Conservation (phyloP, 2,113 vertebrate species). For the Cynoglossus semilaevis region DNA sequence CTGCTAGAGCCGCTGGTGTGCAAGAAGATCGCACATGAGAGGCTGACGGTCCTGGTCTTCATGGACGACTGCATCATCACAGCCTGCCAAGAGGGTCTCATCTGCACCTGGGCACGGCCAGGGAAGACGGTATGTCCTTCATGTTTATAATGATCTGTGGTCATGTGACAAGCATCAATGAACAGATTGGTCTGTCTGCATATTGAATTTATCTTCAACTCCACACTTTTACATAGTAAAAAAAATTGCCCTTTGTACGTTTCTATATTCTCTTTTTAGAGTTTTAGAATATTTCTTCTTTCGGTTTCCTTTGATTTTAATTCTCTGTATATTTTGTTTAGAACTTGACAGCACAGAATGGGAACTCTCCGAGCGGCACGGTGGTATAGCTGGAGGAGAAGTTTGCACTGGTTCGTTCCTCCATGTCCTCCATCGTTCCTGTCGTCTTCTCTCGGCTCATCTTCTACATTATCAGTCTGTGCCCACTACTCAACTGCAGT, state of each 20-base stretch:
- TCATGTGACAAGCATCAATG: not conserved
- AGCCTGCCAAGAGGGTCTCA: constrained; percentile 89
- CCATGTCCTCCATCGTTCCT: not conserved
- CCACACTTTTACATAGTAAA: no score
- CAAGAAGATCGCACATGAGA: constrained; percentile 91
- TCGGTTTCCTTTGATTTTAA: constrained; percentile 7
- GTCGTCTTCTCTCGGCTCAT: not conserved
- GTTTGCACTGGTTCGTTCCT: constrained; percentile 44
- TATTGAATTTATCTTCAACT: no score
- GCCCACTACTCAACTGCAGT: constrained; percentile 20
- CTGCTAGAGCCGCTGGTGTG: constrained; percentile 91
- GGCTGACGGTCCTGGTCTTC: constrained; percentile 89
- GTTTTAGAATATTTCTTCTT: no score
- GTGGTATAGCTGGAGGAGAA: constrained; percentile 80
- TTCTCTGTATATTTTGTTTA: constrained; percentile 49
- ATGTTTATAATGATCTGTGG: not conserved
- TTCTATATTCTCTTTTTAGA: no score
- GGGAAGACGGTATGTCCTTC: constrained; percentile 80
- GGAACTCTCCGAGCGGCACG: constrained; percentile 87
- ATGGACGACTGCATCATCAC: constrained; percentile 94
- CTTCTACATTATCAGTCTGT: not conserved
- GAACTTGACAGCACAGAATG: constrained; percentile 84
- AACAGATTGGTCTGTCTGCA: no score
- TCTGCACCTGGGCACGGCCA: constrained; percentile 90
- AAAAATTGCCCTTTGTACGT: no score